Evolutionary conservation across 2,113 vertebrate genomes (phyloP), one percentile per base, ranked within the genome.

Genomic region (Cettia cetti): DNA sequence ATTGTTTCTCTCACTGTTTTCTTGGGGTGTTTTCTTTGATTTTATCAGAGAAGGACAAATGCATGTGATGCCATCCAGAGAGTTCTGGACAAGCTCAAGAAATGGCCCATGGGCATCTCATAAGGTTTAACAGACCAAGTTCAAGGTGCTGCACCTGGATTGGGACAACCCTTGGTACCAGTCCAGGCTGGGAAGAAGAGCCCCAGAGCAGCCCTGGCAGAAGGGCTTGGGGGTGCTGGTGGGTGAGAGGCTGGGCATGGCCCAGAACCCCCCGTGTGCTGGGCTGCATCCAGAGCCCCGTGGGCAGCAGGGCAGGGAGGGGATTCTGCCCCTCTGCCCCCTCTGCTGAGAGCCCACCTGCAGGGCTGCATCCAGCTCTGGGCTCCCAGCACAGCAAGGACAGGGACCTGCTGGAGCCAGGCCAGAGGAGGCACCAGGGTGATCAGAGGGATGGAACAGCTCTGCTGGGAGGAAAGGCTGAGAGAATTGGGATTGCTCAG

Each of bases 121-220:
- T 21, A 24, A n/a, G 0, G 18, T 60, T 61, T 86, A 0, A 60
- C 6, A n/a, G 8, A n/a, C 1, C 1, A 20, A 78, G 28, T 39
- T 15, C 39, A 39, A 61, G 18, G 1, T 20, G 39, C 22, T 45
- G 39, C 19, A 45, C 6, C 33, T 53, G 64, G 13, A 4, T 39
- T 2, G 1, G 39, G 15, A 10, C 33, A 68, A 0, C 3, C 3
- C 24, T 3, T 0, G 0, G 18, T 7, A 19, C 2, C 12, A 53
- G 3, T 19, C 26, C 72, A 52, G 26, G 50, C 50, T 28, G 26
- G 31, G 24, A n/a, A n/a, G 2, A 31, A 27, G 31, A 16, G 14
- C 53, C 0, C 26, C 44, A 77, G 53, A 52, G 45, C 63, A 52
- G 45, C 53, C 26, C 61, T 86, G 71, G 40, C 26, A 75, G 59